Evolutionary conservation across 2,888 invertebrate species (phyloP).

Genomic region (Erpobdella octoculata): DNA sequence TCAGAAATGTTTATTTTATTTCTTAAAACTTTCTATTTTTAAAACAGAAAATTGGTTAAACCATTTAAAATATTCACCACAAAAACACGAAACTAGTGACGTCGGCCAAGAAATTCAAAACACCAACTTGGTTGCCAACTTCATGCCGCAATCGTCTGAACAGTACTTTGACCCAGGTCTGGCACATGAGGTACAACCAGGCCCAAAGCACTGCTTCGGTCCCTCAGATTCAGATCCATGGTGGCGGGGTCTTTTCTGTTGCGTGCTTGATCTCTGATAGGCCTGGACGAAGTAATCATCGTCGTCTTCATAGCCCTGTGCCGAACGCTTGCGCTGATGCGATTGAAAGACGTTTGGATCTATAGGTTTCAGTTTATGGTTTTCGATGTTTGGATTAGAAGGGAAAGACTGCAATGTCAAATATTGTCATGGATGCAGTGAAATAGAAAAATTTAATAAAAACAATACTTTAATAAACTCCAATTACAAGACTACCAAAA

Average conservation of each 20-base stretch:
- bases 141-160: slow-evolving; percentile 79
- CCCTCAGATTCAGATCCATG: neutral
- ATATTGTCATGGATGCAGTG: too few species aligned
- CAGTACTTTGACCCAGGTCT: slow-evolving; percentile 82
- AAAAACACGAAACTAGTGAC: neutral
- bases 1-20: too few species aligned
- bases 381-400: too few species aligned
- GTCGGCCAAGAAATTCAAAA: neutral
- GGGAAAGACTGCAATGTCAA: too few species aligned
- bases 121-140: slow-evolving; percentile 69
- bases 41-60: neutral
- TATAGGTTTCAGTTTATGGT: neutral
- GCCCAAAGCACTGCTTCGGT: slow-evolving; percentile 81
- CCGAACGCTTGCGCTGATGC: slow-evolving; percentile 7
- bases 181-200: slow-evolving; percentile 72
- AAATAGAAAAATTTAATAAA: too few species aligned
- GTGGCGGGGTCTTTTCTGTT: neutral
- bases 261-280: slow-evolving; percentile 38
- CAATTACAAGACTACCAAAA: too few species aligned
- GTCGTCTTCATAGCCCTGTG: slow-evolving; percentile 10
- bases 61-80: neutral
- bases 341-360: neutral
- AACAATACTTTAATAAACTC: too few species aligned
- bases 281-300: slow-evolving; percentile 2
- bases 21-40: too few species aligned